Evolutionary conservation across 2,113 vertebrate genomes (phyloP), one percentile per base, ranked within the genome.

Genomic region (Caranx melampygus): DNA sequence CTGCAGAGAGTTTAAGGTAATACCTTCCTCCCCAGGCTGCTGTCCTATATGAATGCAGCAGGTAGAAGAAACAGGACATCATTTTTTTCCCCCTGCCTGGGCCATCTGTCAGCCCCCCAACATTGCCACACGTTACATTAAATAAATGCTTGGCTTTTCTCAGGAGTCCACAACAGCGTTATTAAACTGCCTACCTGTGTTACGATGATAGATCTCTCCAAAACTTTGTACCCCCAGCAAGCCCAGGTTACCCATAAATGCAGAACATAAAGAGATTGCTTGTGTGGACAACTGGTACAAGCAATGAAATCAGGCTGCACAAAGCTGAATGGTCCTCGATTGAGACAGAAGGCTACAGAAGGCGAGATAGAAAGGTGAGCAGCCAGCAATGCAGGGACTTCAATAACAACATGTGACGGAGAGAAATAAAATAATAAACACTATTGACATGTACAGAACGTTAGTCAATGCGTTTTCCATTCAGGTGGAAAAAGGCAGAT

Each of bases 121-220:
- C 82, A 77, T 85, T 64, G 75, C 81, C 78, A 26, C 63, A 76
- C 5, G 87, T 92, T 93, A 87, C 87, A 91, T 90, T 92, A 89
- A 92, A 93, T 91, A 93, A 92, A 93, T 90, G 91, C 77, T 78
- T 71, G 70, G 35, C 78, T 90, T 85, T 86, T 89, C 91, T 91
- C 91, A 52, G 78, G 85, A 88, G 91, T 86, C 87, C 81, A 84
- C 66, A 79, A 81, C 85, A 67, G 69, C 51, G 79, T 93, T 93
- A 93, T 93, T 93, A 94, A 93, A 92, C 87, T 92, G 92, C 91
- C 92, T 93, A 86, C 91, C 90, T 91, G 90, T 87, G 77, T 92
- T 92, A 92, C 69, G 59, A 93, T 92, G 93, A 94, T 91, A 90
- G 88, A 93, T 92, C 85, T 91, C 79, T 77, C 59, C 72, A 61